Base-by-base conservation (phyloP, 2,888 invertebrate species). In the Orchestes rusci region DNA sequence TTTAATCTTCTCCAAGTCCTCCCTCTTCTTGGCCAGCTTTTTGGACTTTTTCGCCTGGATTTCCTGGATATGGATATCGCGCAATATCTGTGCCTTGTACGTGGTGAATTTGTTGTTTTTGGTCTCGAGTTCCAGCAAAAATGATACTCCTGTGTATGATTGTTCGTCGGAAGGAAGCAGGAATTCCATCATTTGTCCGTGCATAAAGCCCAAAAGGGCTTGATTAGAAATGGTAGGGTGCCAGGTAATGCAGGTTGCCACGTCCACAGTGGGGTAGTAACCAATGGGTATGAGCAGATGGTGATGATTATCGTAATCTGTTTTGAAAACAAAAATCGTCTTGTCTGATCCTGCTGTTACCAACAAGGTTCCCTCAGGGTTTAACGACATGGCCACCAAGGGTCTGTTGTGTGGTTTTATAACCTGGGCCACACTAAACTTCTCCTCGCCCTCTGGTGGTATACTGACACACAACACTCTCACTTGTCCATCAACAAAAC, bases 401-500 rank as follows among this genome's bases (percentile, higher is more conserved):
- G 76, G 65, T 52, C 73, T 73, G 1, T 73, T 76, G 60, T 88
- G 87, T 0, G 84, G 82, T 62, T 84, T 87, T 10, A 76, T 65
- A 19, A 23, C 23, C 23, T 23, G 23, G 7, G 23, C 7, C 7
- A 23, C 10, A 23, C 10, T 23, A 5, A 23, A 23, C 5, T 5
- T 23, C 10, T 7, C 10, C 5, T 23, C 23, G 23, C 7, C 5
- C 5, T 23, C 23, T 10, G 13, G n/a, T 8, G 44, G 43, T n/a
- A 53, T 32, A 27, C 45, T 42, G 4, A 56, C 8, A 10, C 41
- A 51, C 27, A 53, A 55, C 4, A 61, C 53, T 29, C 88, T 73
- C 57, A 89, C 65, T 23, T 82, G 73, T 7, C 89, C 89, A 60
- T 84, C 86, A 15, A 69, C 71, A 53, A 84, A 89, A 2, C 80